Evolutionary conservation across 2,113 vertebrate genomes (phyloP).

Genomic region (Vidua macroura): DNA sequence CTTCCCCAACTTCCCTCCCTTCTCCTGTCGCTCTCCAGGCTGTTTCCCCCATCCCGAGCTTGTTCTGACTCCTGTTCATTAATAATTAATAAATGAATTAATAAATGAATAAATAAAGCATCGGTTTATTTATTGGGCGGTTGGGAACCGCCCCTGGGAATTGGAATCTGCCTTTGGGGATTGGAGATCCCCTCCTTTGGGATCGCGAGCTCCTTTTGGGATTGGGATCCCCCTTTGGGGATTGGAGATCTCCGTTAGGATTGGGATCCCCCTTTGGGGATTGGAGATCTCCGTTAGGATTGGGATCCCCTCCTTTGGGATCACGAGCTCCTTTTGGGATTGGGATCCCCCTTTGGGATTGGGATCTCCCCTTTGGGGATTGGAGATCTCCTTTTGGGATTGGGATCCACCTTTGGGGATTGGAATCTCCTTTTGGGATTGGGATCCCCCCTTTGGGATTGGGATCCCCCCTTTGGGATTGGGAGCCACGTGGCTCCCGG

Average conservation of each 20-base stretch:
- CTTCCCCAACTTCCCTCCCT: rapidly evolving
- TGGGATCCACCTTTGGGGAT: background rate
- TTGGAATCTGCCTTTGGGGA: no score
- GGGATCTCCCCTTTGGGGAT: no score
- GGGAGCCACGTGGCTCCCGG: background rate
- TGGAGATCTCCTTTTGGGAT: background rate
- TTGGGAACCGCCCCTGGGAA: background rate
- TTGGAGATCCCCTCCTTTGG: no score
- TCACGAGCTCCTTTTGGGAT: no score
- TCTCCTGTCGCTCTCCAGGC: background rate
- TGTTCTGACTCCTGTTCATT: rapidly evolving
- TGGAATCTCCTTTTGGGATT: no score
- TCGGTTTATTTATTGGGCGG: no score
- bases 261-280: background rate
- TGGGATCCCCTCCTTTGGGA: background rate
- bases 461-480: background rate
- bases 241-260: no score
- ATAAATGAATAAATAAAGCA: rapidly evolving
- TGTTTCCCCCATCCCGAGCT: rapidly evolving
- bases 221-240: background rate
- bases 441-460: background rate
- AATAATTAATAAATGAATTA: background rate
- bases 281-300: background rate
- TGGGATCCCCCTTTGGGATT: background rate
- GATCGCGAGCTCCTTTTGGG: no score